Percentiles rank a stretch among this genome's conserved stretches.
These are phyloP conservation scores for Enteromius unitaeniatus DNA, from an alignment of 2,797 vertebrate genomes.

Conservation along the genomic window DNA sequence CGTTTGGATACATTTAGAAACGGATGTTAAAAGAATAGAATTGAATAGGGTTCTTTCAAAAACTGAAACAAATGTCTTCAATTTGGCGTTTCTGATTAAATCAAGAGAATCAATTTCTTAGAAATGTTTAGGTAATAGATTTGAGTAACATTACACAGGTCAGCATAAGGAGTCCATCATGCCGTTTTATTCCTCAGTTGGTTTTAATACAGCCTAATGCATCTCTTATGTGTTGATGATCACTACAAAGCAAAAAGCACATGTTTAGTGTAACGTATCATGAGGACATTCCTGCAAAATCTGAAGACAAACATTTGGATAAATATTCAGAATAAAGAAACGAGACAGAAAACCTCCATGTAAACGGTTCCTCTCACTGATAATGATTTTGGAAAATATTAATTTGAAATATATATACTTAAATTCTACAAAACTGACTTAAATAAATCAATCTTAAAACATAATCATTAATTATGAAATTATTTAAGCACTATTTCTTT, in stretches of 20 bases:
- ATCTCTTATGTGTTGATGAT: background rate
- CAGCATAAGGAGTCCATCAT: background rate
- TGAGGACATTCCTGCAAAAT: background rate
- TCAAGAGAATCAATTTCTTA: background rate
- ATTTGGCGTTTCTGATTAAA: background rate
- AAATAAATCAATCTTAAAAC: background rate
- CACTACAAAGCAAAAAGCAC: background rate
- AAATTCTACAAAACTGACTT: background rate
- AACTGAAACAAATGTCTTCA: background rate
- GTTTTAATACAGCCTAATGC: slow-evolving; percentile 15
- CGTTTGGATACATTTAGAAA: background rate
- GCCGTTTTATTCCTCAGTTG: background rate
- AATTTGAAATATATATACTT: background rate
- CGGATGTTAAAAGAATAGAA: background rate
- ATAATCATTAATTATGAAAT: background rate
- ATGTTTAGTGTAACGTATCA: slow-evolving; percentile 1
- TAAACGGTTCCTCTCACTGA: background rate
- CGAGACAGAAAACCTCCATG: background rate
- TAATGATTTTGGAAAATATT: background rate
- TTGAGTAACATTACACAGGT: background rate
- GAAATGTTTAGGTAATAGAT: slow-evolving; percentile 12
- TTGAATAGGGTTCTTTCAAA: background rate
- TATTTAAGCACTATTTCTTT: background rate
- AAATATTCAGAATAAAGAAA: background rate
- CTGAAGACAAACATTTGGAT: background rate